These are phyloP conservation scores for Marcusenius ussheri DNA, from an alignment of 2,113 vertebrate genomes.

Conservation along the genomic window DNA sequence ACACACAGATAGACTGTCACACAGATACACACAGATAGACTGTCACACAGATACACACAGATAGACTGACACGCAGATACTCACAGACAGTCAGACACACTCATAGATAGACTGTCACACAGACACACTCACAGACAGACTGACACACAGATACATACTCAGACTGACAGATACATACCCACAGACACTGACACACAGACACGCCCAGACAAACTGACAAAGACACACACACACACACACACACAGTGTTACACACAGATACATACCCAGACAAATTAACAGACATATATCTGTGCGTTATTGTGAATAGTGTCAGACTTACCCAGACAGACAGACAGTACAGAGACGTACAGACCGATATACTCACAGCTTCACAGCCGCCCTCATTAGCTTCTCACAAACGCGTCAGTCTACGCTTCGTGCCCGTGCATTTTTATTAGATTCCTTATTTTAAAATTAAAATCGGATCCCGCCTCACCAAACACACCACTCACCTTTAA, in stretches of 20 bases:
- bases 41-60: background rate
- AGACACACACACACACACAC: background rate
- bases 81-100: background rate
- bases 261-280: background rate
- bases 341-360: background rate
- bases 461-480: background rate
- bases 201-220: background rate
- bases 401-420: background rate
- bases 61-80: no score
- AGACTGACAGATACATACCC: background rate
- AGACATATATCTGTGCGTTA: background rate
- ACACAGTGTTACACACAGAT: background rate
- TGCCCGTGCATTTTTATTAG: background rate
- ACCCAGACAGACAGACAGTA: background rate
- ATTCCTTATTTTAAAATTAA: background rate
- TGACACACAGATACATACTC: background rate
- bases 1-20: background rate
- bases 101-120: background rate
- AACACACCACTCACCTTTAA: background rate
- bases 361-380: background rate
- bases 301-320: background rate
- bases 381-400: background rate
- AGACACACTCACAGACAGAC: background rate
- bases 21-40: background rate
- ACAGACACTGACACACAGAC: background rate